Base-by-base conservation (phyloP, 2,888 invertebrate species). In the Catocala nupta region DNA sequence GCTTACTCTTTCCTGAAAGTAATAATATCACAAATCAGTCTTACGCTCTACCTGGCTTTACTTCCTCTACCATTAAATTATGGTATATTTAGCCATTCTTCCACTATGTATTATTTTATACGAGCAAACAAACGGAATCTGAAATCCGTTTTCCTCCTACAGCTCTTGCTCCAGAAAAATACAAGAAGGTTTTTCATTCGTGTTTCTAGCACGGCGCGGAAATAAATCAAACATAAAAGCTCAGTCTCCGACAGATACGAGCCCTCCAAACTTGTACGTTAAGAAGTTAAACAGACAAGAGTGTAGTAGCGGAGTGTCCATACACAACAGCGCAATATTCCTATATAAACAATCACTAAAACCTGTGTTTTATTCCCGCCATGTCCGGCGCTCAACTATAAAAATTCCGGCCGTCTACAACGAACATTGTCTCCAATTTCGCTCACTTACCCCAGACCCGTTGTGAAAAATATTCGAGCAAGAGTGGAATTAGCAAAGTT, bases 381-480 rank as follows among this genome's bases (percentile, higher is more conserved):
- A 80, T 84, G 83, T 82, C 75, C 75, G 71, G 66, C 59, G 77
- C 73, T 76, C 65, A 75, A 79, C 81, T 81, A 88, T 88, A 90
- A 90, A 89, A 87, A 90, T 86, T 89, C 85, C 78, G 74, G 72
- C 76, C 83, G 80, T 81, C 81, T 81, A 76, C 80, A 55, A 51
- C 56, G 74, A 68, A 84, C 84, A 86, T 83, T 86, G 85, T 87
- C 85, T 85, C 84, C 85, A 86, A 87, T 89, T 88, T 85, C 73
- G 81, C 79, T 80, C 83, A 82, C 80, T 86, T 83, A 82, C 80
- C 73, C 75, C 73, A 62, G 65, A 65, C 39, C 25, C 68, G 66
- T 69, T 80, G 80, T 86, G 84, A 88, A 89, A 90, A 90, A 90
- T 87, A 85, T 85, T 80, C 84, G 72, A 79, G 76, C 87, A 88